A percentile compares a stretch with the other conserved stretches of the same genome.
phyloP scores from a whole-genome alignment of 2,113 vertebrate genomes.

The Daboia siamensis region DNA sequence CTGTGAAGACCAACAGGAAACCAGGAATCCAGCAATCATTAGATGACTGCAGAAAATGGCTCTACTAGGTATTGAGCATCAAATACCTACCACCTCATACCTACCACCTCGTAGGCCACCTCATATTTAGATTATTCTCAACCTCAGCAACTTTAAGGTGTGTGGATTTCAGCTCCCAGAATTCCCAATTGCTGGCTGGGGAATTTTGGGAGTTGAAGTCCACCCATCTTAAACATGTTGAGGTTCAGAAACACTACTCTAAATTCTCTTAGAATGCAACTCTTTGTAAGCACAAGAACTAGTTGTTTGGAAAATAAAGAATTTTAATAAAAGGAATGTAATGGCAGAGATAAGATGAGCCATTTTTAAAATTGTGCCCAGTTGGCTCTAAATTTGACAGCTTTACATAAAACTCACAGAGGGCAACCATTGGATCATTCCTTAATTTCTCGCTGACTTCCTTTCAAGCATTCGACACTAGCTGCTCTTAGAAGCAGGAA shows the following conservation, averaged over 20 bases:
- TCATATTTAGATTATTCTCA: not conserved
- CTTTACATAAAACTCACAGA: not conserved
- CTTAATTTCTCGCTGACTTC: slow-evolving; percentile 4
- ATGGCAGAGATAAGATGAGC: not conserved
- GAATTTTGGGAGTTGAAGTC: no score
- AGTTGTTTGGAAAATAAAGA: not conserved
- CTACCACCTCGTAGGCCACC: not conserved
- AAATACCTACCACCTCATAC: no score
- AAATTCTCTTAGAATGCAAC: not conserved
- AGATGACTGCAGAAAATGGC: not conserved
- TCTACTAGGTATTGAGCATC: not conserved
- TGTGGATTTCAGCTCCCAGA: no score
- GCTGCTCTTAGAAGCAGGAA: not conserved
- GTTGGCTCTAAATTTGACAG: not conserved
- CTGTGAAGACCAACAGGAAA: not conserved
- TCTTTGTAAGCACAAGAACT: not conserved
- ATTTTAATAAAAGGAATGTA: not conserved
- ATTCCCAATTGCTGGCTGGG: no score
- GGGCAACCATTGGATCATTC: not conserved
- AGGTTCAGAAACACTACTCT: not conserved
- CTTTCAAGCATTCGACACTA: not conserved
- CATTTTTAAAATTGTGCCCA: not conserved
- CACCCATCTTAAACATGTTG: no score
- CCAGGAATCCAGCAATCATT: not conserved
- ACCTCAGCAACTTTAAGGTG: no score